phyloP scores from a whole-genome alignment of 2,113 vertebrate species.

The Mirounga angustirostris region DNA sequence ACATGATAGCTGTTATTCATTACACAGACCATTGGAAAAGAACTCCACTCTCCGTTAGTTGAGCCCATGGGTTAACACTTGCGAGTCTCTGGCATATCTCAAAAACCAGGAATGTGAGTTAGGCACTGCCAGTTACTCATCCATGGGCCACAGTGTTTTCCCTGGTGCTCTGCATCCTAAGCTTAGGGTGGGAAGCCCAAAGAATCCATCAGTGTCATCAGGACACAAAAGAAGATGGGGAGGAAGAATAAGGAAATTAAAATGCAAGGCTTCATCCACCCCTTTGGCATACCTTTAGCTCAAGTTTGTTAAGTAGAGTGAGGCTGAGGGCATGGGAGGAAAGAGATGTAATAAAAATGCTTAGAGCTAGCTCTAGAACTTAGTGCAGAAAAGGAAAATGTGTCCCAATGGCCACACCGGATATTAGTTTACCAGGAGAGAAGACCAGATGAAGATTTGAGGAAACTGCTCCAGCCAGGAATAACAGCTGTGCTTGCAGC shows the following conservation, averaged over 20 bases:
- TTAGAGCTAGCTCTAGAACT: neutral
- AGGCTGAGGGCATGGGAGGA: neutral
- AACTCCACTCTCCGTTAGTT: neutral
- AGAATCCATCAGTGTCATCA: neutral
- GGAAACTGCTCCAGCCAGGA: neutral
- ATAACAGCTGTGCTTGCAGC: neutral
- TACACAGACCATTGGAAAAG: neutral
- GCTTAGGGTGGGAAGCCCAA: neutral
- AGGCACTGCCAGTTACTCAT: neutral
- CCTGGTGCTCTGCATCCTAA: neutral
- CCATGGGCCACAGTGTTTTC: neutral
- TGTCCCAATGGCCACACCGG: neutral
- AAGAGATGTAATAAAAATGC: neutral
- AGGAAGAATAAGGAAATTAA: neutral
- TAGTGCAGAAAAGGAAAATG: neutral
- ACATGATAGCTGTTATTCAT: neutral
- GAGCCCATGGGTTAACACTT: neutral
- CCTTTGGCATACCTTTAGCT: neutral
- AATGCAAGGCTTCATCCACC: neutral
- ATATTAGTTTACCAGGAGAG: neutral
- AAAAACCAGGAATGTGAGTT: neutral
- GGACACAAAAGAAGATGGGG: neutral
- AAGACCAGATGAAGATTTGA: neutral
- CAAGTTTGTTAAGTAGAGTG: neutral
- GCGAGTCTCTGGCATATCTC: neutral